phyloP scores from a whole-genome alignment of 1,140 invertebrate species.

The Asbolus verrucosus region DNA sequence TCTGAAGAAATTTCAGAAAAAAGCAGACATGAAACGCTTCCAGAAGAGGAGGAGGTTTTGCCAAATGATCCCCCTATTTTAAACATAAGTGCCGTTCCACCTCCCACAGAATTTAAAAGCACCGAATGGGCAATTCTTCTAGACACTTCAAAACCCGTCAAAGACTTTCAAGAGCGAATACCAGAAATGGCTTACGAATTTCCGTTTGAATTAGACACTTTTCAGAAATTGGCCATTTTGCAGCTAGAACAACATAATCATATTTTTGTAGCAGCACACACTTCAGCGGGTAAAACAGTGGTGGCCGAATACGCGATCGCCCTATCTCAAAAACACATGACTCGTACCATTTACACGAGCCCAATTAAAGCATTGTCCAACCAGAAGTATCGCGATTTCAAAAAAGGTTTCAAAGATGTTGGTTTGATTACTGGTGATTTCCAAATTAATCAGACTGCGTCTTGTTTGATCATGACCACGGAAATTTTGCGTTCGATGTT shows the following conservation, averaged over 20 bases:
- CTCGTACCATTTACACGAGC: constrained; percentile 97
- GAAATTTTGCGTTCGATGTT: constrained; percentile 98
- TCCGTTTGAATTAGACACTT: constrained; percentile 95
- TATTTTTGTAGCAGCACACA: constrained; percentile 99
- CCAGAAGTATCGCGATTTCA: constrained; percentile 99
- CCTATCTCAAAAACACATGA: constrained; percentile 91
- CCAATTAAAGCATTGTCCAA: constrained; percentile 99
- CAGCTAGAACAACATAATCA: constrained; percentile 94
- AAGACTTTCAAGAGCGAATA: constrained; percentile 85
- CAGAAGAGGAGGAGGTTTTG: constrained; percentile 58
- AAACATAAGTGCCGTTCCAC: constrained; percentile 50
- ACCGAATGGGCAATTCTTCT: constrained; percentile 90
- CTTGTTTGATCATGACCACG: constrained; percentile 99
- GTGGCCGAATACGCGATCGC: constrained; percentile 99
- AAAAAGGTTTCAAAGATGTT: constrained; percentile 91
- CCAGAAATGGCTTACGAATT: constrained; percentile 89
- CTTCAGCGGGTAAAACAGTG: constrained; percentile 98
- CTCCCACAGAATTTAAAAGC: constrained; percentile 54
- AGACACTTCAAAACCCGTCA: constrained; percentile 82
- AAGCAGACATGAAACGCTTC: constrained; percentile 1
- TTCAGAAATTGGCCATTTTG: constrained; percentile 96
- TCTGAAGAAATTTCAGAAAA: background rate
- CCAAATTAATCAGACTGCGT: constrained; percentile 93
- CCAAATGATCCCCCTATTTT: constrained; percentile 57
- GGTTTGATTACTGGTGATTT: constrained; percentile 96